phyloP scores from a whole-genome alignment of 1,140 invertebrate species.

The Heliconius melpomene region DNA sequence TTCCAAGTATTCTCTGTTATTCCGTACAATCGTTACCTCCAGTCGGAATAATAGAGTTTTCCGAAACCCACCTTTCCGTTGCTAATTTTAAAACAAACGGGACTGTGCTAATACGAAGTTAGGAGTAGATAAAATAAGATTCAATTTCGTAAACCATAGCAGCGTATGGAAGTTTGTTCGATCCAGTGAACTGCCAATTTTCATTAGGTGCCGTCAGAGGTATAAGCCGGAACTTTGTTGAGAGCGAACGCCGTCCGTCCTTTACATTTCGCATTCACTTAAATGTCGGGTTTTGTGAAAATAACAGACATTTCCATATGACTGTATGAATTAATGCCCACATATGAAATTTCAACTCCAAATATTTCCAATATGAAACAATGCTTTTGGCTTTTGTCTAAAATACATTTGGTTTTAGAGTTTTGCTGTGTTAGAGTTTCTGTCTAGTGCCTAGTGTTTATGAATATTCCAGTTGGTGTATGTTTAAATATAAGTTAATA shows the following conservation, averaged over 20 bases:
- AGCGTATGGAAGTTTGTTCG: conserved; percentile 55
- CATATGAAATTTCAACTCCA: conserved; percentile 41
- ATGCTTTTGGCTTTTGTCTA: conserved; percentile 16
- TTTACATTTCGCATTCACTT: conserved; percentile 65
- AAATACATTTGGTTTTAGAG: conserved; percentile 3
- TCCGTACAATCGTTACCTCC: conserved; percentile 19
- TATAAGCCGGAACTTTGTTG: conserved; percentile 65
- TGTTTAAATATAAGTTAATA: no score
- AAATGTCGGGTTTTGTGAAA: conserved; percentile 63
- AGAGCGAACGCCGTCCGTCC: conserved; percentile 52
- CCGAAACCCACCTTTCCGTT: conserved; percentile 36
- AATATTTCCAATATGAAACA: conserved; percentile 33
- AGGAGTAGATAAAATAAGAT: conserved; percentile 23
- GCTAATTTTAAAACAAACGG: conserved; percentile 35
- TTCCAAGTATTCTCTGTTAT: background rate
- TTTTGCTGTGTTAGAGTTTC: background rate
- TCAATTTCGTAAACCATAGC: conserved; percentile 39
- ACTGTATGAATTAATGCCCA: conserved; percentile 43
- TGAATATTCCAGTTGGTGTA: background rate
- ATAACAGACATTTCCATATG: conserved; percentile 41
- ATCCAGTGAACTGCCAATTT: conserved; percentile 75
- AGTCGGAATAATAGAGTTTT: conserved; percentile 40
- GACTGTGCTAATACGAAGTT: conserved; percentile 19
- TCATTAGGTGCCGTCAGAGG: conserved; percentile 69
- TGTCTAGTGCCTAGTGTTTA: background rate